Evolutionary conservation across 2,888 invertebrate species (phyloP), one percentile per base, ranked within the genome.

Genomic region (Allolobophora icterica): DNA sequence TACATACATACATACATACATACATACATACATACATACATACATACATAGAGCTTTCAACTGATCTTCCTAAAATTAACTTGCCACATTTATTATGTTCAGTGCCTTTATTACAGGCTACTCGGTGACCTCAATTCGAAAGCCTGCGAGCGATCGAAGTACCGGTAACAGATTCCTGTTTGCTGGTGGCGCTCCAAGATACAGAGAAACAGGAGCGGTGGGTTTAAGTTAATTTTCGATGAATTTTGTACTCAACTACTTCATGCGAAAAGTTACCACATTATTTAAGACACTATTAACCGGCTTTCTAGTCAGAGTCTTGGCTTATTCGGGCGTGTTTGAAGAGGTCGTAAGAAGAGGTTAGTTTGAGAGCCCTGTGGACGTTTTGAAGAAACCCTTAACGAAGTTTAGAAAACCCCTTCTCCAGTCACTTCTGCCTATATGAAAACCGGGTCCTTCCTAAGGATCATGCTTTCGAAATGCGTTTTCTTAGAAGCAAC

Each of bases 141-240:
- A 8, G n/a, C n/a, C 71, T 71, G 30, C 71, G n/a, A 71, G 0
- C n/a, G 1, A 11, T 71, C 30, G n/a, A 71, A 8, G 6, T 0
- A 11, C 4, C n/a, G n/a, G n/a, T 71, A 30, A 3, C 71, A n/a
- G 13, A 30, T 71, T 11, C n/a, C 30, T 71, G 71, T 71, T 71
- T n/a, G 71, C 71, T 71, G 71, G 71, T n/a, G 71, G 71, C 11
- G 71, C 71, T 71, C 71, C 71, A 71, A 71, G 71, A 71, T n/a
- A 71, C n/a, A 13, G 11, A 0, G 71, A 71, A n/a, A 8, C 30
- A 30, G 71, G 71, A 71, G 30, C 30, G 0, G 71, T 71, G 71
- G 17, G 71, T 71, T n/a, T 71, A 71, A 30, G 71, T n/a, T 71
- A 71, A 71, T 71, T 17, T n/a, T 71, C 71, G 30, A n/a, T n/a